Evolutionary conservation across 2,797 vertebrate species (phyloP), one percentile per base, ranked within the genome.

Genomic region (Chanos chanos): DNA sequence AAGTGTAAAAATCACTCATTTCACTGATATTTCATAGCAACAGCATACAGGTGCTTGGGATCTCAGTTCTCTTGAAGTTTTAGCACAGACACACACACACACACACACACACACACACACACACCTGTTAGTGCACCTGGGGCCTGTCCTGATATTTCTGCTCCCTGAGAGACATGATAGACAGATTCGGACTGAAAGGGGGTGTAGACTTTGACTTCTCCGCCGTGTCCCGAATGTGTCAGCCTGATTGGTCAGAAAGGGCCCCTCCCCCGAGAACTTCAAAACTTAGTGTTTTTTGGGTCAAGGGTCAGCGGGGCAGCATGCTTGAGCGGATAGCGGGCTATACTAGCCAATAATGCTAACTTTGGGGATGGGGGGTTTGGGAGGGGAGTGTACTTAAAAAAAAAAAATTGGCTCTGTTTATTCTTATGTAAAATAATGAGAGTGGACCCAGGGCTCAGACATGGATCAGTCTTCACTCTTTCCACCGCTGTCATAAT

Each of bases 151-250:
- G 44, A n/a, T 8, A 66, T 52, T 75, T 75, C 68, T 64, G 60
- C 74, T 71, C 68, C 52, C 64, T 66, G 49, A 27, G 37, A 21
- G 7, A 30, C 45, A 36, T 87, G 85, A 86, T 77, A 87, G 88
- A 76, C 86, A 86, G 83, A 85, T 84, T 61, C 64, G 77, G 84
- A 85, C 80, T 77, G 75, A 80, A 77, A 78, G 80, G 77, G 81
- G 74, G 71, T 71, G 66, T 41, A 6, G 70, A 71, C 60, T 70
- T 62, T 28, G 40, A 64, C 77, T 75, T 71, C 31, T 2, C 50
- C 73, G 59, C 70, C 61, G n/a, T 58, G 63, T 68, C 71, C 73
- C 69, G 71, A 12, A 50, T 33, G 51, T 44, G 70, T 73, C 75
- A 53, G 7, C 45, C 31, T 39, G 41, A 59, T 66, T 19, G 49